Percentiles rank a stretch among this genome's conserved stretches.
phyloP scores from a whole-genome alignment of 2,113 vertebrate genomes.

The Shinisaurus crocodilurus region DNA sequence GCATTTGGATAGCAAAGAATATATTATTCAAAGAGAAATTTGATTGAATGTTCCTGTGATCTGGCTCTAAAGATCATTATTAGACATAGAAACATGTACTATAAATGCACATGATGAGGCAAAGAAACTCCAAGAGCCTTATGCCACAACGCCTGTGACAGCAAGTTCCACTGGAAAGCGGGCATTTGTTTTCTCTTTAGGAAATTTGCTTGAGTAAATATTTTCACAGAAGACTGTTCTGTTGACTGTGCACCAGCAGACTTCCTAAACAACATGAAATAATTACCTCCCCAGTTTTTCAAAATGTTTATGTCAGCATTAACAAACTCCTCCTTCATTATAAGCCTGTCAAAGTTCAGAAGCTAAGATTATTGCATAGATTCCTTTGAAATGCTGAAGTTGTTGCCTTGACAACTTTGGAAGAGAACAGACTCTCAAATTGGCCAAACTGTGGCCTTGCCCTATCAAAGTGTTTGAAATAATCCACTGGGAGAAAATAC shows the following conservation, averaged over 20 bases:
- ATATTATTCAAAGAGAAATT: slow-evolving; percentile 13
- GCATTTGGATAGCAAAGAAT: neutral
- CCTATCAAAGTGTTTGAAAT: slow-evolving; percentile 59
- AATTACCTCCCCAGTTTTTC: slow-evolving; percentile 72
- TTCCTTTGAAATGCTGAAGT: slow-evolving; percentile 78
- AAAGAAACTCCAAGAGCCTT: slow-evolving; percentile 46
- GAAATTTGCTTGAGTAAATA: slow-evolving; percentile 72
- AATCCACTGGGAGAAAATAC: slow-evolving; percentile 51
- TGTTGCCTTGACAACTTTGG: slow-evolving; percentile 81
- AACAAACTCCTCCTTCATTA: slow-evolving; percentile 83
- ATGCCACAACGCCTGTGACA: slow-evolving; percentile 36
- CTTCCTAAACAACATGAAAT: slow-evolving; percentile 72
- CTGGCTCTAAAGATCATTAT: slow-evolving; percentile 20
- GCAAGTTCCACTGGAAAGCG: slow-evolving; percentile 42
- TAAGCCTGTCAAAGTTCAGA: slow-evolving; percentile 82
- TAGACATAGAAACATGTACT: neutral
- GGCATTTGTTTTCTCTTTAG: slow-evolving; percentile 63
- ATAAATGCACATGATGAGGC: slow-evolving; percentile 40
- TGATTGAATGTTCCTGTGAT: neutral
- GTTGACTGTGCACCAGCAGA: slow-evolving; percentile 53
- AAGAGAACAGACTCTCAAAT: slow-evolving; percentile 47
- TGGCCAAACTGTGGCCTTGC: slow-evolving; percentile 64
- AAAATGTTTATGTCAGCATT: slow-evolving; percentile 79
- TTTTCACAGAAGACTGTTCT: slow-evolving; percentile 66
- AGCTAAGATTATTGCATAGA: slow-evolving; percentile 81